These are phyloP conservation scores for Coendou prehensilis DNA, from an alignment of 2,797 vertebrate genomes.

Conservation along the genomic window DNA sequence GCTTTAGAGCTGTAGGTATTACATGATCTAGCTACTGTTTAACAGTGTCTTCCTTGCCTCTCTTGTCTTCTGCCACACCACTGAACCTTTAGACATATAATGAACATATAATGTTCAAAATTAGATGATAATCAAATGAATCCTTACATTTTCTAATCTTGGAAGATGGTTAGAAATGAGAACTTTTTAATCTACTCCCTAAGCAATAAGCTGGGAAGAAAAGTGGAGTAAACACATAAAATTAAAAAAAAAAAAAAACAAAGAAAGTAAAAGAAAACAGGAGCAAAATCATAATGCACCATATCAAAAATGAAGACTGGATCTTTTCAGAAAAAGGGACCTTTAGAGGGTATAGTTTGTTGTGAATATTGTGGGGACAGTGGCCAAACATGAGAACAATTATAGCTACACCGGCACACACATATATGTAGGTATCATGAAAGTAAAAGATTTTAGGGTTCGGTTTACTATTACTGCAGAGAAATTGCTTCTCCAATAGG, in stretches of 20 bases:
- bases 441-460: neutral
- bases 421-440: neutral
- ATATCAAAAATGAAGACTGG: neutral
- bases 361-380: neutral
- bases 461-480: neutral
- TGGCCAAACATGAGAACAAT: neutral
- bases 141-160: neutral
- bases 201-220: neutral
- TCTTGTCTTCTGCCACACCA: neutral
- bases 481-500: neutral
- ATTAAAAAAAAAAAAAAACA: neutral
- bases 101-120: no score
- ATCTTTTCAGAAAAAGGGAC: neutral
- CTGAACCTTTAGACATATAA: neutral
- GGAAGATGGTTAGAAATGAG: neutral
- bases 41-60: neutral
- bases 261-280: neutral
- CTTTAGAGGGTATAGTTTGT: neutral
- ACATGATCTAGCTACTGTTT: neutral
- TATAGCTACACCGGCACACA: neutral
- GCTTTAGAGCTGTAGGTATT: neutral
- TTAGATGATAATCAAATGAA: neutral
- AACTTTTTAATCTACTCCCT: neutral
- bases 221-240: neutral
- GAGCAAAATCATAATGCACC: neutral